Percentiles rank a stretch among this genome's conserved stretches.
phyloP scores from a whole-genome alignment of 2,888 invertebrate genomes.

The Troilus luridus region DNA sequence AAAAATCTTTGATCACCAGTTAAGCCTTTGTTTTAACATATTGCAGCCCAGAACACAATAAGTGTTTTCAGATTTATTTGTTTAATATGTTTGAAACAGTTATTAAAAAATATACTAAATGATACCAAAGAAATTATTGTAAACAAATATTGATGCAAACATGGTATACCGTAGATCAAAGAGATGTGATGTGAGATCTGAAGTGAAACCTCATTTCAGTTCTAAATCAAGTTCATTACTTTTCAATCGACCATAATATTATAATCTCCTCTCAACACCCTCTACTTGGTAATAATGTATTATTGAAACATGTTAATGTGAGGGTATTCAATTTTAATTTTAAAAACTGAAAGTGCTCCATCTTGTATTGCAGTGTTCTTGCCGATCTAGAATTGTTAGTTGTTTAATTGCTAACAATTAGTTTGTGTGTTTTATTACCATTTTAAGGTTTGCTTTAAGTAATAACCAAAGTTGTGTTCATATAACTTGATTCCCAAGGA shows the following conservation, averaged over 20 bases:
- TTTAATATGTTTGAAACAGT: neutral
- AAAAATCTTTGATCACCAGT: neutral
- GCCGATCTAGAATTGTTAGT: neutral
- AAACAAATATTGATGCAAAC: too few species aligned
- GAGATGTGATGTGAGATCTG: neutral
- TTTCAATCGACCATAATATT: too few species aligned
- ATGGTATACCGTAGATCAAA: neutral
- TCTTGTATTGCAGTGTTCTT: neutral
- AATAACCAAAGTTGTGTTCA: neutral
- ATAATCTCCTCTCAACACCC: neutral
- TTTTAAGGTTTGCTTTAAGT: neutral
- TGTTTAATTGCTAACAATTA: neutral
- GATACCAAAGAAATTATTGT: neutral
- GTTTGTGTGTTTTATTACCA: neutral
- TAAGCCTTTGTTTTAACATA: neutral
- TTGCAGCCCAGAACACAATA: neutral
- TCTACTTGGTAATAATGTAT: neutral
- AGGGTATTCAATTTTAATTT: neutral
- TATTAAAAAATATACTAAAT: neutral
- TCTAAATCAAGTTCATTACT: too few species aligned
- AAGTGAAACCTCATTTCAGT: too few species aligned
- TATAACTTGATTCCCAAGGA: neutral
- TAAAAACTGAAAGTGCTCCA: neutral
- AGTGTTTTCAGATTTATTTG: neutral
- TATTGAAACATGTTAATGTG: neutral